Base-by-base conservation (phyloP, 2,888 invertebrate genomes). In the Micropterix aruncella region DNA sequence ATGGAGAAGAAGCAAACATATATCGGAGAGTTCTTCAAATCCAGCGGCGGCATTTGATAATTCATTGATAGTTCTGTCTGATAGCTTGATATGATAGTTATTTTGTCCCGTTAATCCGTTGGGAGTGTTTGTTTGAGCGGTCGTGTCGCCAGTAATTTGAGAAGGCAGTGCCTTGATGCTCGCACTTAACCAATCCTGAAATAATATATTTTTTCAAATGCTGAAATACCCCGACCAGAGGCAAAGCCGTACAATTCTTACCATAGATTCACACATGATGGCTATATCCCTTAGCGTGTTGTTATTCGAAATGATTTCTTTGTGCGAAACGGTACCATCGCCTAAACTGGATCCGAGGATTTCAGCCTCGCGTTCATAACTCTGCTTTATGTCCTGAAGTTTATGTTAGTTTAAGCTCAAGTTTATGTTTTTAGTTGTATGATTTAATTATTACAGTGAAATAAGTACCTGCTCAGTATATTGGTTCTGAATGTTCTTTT, bases 281-380 rank as follows among this genome's bases (percentile, higher is more conserved):
- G 92, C 94, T 14, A 96, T 65, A 52, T 88, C 86, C 44, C 83
- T 82, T 40, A 96, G 70, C 51, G 88, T 81, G 45, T 77, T 75
- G 52, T 87, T 80, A 59, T 95, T 92, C 0, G 84, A 80, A 17
- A 96, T 74, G 47, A 96, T 87, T 65, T 95, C 94, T 45, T 83
- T 80, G 37, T 80, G 75, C 1, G 83, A 78, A 16, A 93, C 86
- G 18, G 87, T 83, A 3, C 88, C 86, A 59, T 93, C 92, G 3
- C 90, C 90, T 15, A 93, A 67, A 59, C 94, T 95, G 46, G 88
- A 86, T 14, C 92, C 93, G 7, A 96, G 70, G 57, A 95, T 93
- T 60, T 92, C 90, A 0, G 94, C 92, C 62, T 96, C 96, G 44
- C 90, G 82, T 47, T 65, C 64, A 51, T 68, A 70, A 0, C 68